Evolutionary conservation across 1,140 invertebrate species (phyloP).

Genomic region (Sycobia sp.): DNA sequence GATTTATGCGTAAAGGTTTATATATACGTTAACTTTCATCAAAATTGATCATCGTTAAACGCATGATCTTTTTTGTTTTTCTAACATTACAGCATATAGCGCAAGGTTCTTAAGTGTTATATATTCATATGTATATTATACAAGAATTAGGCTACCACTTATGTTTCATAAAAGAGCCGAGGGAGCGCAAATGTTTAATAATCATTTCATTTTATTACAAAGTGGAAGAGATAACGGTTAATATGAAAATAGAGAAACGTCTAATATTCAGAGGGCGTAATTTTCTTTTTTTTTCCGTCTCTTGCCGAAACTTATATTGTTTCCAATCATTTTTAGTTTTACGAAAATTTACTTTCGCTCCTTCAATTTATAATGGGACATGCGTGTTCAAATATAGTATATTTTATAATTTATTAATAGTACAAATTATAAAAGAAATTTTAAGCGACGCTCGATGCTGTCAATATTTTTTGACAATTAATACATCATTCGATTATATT

Average conservation of each 20-base stretch:
- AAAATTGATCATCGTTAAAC: slow-evolving; percentile 12
- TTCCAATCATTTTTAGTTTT: too few species aligned
- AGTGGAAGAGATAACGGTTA: too few species aligned
- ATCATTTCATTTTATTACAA: background rate
- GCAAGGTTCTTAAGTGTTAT: background rate
- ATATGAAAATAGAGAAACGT: slow-evolving; percentile 19
- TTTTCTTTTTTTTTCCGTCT: too few species aligned
- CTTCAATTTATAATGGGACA: too few species aligned
- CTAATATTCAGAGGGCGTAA: background rate
- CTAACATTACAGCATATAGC: background rate
- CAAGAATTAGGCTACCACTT: background rate
- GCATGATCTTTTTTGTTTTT: background rate
- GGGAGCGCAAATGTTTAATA: background rate
- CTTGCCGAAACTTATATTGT: too few species aligned
- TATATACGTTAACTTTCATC: slow-evolving; percentile 17
- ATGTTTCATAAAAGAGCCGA: background rate
- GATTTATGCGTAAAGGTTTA: too few species aligned
- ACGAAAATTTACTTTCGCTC: too few species aligned
- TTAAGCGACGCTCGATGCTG: too few species aligned
- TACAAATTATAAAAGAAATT: too few species aligned
- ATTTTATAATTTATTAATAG: background rate
- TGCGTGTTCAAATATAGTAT: too few species aligned
- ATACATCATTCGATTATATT: slow-evolving; percentile 8
- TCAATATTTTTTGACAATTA: background rate
- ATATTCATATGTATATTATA: too few species aligned